Base-by-base conservation (phyloP, 2,113 vertebrate genomes). In the Dunckerocampus dactyliophorus region DNA sequence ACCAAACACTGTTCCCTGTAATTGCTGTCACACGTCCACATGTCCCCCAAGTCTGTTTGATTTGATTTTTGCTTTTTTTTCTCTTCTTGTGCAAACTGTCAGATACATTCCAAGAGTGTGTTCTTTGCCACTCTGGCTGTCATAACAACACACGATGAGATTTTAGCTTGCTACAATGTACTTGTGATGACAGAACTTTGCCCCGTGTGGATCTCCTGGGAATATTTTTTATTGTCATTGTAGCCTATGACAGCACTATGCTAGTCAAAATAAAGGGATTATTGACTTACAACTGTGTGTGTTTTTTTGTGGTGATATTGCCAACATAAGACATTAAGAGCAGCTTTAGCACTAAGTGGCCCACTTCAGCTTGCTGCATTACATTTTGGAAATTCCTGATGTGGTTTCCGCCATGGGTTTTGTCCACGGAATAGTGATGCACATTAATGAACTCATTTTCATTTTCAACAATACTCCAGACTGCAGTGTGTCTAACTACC, bases 21-120 rank as follows among this genome's bases (percentile, higher is more conserved):
- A 89, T 89, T 87, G 83, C 65, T 78, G 85, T 87, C 81, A 87
- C 74, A 81, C 49, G 67, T 62, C 60, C 57, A 6, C 22, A 57
- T 63, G 64, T 85, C 69, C 77, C 59, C 61, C 21, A 59, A 28
- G n/a, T 79, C 58, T 53, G 48, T 17, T 48, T 57, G 71, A 62
- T 70, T 71, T 55, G 31, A 19, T 55, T 39, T 55, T 55, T 10
- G 31, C 31, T 9, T 10, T 31, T 3, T 20, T 19, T 19, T 19
- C 2, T 12, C 11, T 3, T 57, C 59, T 53, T 73, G 67, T 70
- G 51, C 58, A 69, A 69, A 74, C 63, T 69, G 74, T 72, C 63
- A 64, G 60, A 57, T 65, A 52, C 45, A 69, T 47, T 56, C 24
- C 31, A 34, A 5, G 42, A 21, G 59, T 6, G 48, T 65, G 47